A percentile compares a stretch with the other conserved stretches of the same genome.
Evolutionary conservation across 2,797 vertebrate species (phyloP).

Genomic region (Anableps anableps): DNA sequence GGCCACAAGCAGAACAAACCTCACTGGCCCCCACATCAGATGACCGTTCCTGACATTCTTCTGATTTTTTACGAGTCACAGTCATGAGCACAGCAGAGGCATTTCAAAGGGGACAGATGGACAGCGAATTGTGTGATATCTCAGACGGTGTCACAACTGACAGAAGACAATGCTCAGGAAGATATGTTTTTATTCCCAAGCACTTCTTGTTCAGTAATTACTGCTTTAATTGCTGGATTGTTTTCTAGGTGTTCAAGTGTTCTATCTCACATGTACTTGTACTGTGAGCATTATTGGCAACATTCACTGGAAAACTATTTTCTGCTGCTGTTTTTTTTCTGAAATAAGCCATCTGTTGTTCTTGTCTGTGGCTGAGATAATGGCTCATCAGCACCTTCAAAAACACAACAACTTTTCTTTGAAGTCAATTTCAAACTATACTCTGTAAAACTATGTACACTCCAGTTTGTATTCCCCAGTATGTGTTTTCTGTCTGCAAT

Average conservation of each 20-base stretch:
- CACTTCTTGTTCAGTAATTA: slow-evolving; percentile 3
- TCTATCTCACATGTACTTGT: slow-evolving; percentile 18
- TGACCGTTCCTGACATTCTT: slow-evolving; percentile 79
- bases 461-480: slow-evolving; percentile 32
- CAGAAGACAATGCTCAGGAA: background rate
- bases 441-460: slow-evolving; percentile 1
- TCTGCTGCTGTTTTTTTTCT: slow-evolving; percentile 29
- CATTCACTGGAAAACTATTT: slow-evolving; percentile 38
- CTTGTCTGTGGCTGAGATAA: slow-evolving; percentile 35
- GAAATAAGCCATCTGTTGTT: slow-evolving; percentile 51
- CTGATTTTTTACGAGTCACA: slow-evolving; percentile 72
- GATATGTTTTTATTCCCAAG: background rate
- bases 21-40: slow-evolving; percentile 70
- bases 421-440: slow-evolving; percentile 47
- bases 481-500: slow-evolving; percentile 32
- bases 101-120: slow-evolving; percentile 61
- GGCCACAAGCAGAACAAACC: slow-evolving; percentile 62
- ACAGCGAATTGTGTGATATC: slow-evolving; percentile 48
- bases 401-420: slow-evolving; percentile 34
- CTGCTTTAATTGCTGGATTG: slow-evolving; percentile 17
- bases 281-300: slow-evolving; percentile 26
- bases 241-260: slow-evolving; percentile 27
- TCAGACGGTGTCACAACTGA: slow-evolving; percentile 21
- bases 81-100: slow-evolving; percentile 59
- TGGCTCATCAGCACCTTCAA: slow-evolving; percentile 35